Conservation (phyloP, 2,113 vertebrate species). For the Halcyon malimbica region DNA sequence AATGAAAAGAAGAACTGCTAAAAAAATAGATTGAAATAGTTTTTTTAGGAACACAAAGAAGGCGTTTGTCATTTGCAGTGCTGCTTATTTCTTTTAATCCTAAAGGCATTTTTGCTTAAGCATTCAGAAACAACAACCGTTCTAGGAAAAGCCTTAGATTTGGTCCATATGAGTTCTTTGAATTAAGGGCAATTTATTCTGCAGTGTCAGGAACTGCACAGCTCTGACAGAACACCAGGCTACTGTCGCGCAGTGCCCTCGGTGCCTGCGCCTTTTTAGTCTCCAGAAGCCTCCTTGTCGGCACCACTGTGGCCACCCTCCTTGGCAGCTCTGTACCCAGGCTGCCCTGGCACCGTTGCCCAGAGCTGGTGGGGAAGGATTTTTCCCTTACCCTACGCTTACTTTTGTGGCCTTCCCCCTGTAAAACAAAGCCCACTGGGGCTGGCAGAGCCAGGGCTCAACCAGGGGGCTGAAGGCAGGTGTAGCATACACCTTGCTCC, state of each 20-base stretch:
- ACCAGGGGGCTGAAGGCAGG: no score
- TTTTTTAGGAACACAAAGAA: background rate
- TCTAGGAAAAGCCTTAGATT: background rate
- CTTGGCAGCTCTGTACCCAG: background rate
- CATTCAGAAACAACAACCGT: background rate
- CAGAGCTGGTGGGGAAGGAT: background rate
- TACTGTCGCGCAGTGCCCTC: accelerated
- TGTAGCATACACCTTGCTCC: accelerated
- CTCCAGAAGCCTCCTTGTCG: background rate
- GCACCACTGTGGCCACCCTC: accelerated
- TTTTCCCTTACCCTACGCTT: background rate
- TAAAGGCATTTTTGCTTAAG: background rate
- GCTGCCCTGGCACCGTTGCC: background rate
- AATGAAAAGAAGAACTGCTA: background rate
- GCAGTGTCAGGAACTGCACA: background rate
- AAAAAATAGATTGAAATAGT: background rate
- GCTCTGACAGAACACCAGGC: background rate
- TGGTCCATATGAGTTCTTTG: background rate
- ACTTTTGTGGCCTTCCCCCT: background rate
- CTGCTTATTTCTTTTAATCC: background rate
- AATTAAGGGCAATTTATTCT: background rate
- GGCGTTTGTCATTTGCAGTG: background rate
- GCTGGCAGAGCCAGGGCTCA: background rate
- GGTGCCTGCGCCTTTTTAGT: background rate
- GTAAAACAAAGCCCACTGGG: background rate